Evolutionary conservation across 2,797 vertebrate species (phyloP), one percentile per base, ranked within the genome.

Genomic region (Thaleichthys pacificus): DNA sequence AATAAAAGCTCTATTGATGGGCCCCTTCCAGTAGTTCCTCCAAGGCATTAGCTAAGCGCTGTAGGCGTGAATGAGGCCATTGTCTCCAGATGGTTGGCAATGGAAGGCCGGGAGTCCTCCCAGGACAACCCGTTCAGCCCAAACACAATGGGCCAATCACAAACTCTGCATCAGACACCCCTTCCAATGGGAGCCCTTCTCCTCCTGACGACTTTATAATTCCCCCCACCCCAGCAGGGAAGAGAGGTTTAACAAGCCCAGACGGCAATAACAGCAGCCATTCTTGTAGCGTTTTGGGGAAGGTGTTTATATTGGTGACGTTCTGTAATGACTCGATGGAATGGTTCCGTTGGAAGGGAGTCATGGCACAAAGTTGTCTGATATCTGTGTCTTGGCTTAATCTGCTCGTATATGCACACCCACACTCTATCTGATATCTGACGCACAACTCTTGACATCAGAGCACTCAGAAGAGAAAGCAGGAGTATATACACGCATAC

Each of bases 1-100:
- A 76, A 87, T 87, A 84, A 86, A 86, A 82, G 81, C 77, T 5
- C 76, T 75, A 83, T 87, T 86, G 86, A 86, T 85, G 74, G 72
- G 70, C 22, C 68, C 57, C 35, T 80, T 77, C 57, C 2, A 71
- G 71, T 77, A 77, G 67, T 74, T 63, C 49, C 72, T 83, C 80
- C 61, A 68, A 75, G 83, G 77, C 76, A 79, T 80, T 77, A 77
- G 71, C 76, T 78, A 66, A 81, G 77, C 74, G 71, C 61, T 72
- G 71, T 73, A 72, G 64, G 60, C 67, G 61, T 87, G 82, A 87
- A 87, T 85, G 81, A 71, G 61, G 14, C 63, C 82, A 83, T 86
- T 87, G 86, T 87, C 78, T 77, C 61, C 73, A 82, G 68, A 82
- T 78, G 77, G 68, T 74, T 57, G 69, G 77, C 76, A 78, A 80